Conservation (phyloP, 2,888 invertebrate species). For the Orchesellides sinensis region DNA sequence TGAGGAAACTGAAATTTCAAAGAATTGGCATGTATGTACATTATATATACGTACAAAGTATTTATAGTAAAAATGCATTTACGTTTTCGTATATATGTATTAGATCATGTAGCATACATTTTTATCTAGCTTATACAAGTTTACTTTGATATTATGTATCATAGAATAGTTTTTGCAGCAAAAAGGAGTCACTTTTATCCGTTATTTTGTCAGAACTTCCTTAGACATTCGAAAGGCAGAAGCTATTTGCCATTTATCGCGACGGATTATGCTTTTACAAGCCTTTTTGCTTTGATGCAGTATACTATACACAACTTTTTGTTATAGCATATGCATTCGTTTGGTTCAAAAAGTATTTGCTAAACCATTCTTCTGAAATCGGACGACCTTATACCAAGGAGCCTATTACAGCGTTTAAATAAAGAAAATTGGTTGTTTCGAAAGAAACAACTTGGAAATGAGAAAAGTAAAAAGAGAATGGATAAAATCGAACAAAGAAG, state of each 20-base stretch:
- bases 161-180: constrained; percentile 4
- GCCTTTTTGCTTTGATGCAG: constrained; percentile 35
- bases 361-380: background rate
- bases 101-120: background rate
- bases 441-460: constrained; percentile 30
- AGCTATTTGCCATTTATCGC: constrained; percentile 41
- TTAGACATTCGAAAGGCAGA: background rate
- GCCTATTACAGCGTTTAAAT: constrained; percentile 13
- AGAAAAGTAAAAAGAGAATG: constrained; percentile 28
- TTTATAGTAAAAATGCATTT: background rate
- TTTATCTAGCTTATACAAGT: background rate
- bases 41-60: background rate
- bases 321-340: background rate
- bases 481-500: constrained; percentile 42
- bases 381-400: constrained; percentile 7
- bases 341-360: background rate
- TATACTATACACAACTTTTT: background rate
- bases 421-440: constrained; percentile 23
- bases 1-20: constrained; percentile 37
- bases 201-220: constrained; percentile 24
- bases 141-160: constrained; percentile 21
- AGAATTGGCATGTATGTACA: constrained; percentile 18
- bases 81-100: background rate
- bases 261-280: constrained; percentile 37
- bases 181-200: constrained; percentile 19